A percentile compares a stretch with the other conserved stretches of the same genome.
Conservation (phyloP, 1,140 invertebrate species). For the Meloidogyne floridensis region DNA sequence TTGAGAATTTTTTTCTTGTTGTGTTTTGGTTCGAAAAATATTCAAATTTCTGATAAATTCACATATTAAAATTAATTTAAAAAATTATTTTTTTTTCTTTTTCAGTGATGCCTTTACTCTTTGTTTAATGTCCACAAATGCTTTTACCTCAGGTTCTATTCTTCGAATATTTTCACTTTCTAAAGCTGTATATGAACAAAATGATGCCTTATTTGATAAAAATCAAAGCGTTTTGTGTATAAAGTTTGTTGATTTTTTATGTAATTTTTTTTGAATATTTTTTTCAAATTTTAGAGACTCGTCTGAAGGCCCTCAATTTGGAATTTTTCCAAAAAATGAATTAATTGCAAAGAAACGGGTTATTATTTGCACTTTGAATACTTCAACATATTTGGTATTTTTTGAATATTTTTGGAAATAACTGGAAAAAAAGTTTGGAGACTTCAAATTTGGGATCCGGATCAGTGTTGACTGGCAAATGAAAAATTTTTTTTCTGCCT, state of each 20-base stretch:
- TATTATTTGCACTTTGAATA: constrained; percentile 38
- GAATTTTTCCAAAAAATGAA: constrained; percentile 25
- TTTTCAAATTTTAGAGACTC: neutral
- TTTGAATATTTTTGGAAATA: neutral
- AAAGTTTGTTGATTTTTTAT: neutral
- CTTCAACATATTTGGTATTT: constrained; percentile 33
- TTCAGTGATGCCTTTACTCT: neutral
- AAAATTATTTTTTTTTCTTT: neutral
- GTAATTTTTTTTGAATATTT: too few relatives aligned
- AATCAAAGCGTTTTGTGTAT: neutral
- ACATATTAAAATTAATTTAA: too few relatives aligned
- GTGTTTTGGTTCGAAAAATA: too few relatives aligned
- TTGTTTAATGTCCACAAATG: neutral
- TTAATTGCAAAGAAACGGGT: constrained; percentile 32
- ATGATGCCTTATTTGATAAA: neutral
- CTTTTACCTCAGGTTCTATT: neutral
- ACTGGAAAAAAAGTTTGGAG: neutral
- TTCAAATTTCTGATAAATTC: too few relatives aligned
- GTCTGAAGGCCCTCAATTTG: neutral
- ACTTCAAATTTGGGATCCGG: too few relatives aligned
- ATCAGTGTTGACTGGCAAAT: too few relatives aligned
- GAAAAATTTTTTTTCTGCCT: too few relatives aligned
- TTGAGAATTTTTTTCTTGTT: too few relatives aligned
- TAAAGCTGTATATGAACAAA: neutral
- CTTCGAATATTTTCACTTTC: neutral